Evolutionary conservation across 1,140 invertebrate species (phyloP).

Genomic region (Drosophila pachea): DNA sequence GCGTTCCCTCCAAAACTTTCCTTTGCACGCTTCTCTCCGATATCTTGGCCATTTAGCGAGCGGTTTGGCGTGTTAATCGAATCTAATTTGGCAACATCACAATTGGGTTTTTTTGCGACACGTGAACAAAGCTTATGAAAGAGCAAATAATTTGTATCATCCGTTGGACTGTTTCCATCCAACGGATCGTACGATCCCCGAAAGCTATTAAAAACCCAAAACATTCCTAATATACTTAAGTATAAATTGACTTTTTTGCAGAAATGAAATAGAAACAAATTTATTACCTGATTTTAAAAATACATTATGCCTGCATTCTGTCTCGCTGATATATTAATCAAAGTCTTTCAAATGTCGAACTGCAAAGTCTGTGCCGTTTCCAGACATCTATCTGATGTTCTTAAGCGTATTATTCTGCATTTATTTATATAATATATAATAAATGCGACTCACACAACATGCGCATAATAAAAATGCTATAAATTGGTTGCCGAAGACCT

Average conservation of each 20-base stretch:
- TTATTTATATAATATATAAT: slow-evolving; percentile 30
- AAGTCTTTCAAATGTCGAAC: slow-evolving; percentile 18
- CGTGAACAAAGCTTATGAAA: slow-evolving; percentile 8
- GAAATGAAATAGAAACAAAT: slow-evolving; percentile 20
- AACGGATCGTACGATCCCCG: slow-evolving; percentile 24
- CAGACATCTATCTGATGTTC: slow-evolving; percentile 8
- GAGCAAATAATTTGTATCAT: slow-evolving; percentile 5
- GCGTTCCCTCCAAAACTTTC: not conserved
- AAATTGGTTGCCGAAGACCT: slow-evolving; percentile 48
- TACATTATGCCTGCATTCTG: slow-evolving; percentile 23
- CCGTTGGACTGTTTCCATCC: not conserved
- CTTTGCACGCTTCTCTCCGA: slow-evolving; percentile 37
- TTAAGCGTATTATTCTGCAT: slow-evolving; percentile 2
- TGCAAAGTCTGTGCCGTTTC: slow-evolving; percentile 9
- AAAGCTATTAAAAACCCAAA: slow-evolving; percentile 27
- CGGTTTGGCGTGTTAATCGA: slow-evolving; percentile 50
- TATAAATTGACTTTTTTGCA: slow-evolving; percentile 4
- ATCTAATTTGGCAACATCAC: slow-evolving; percentile 41
- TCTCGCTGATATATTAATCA: slow-evolving; percentile 34
- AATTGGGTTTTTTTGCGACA: slow-evolving; percentile 17
- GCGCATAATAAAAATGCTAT: slow-evolving; percentile 56
- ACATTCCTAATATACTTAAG: slow-evolving; percentile 24
- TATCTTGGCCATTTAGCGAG: slow-evolving; percentile 28
- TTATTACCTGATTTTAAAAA: slow-evolving; percentile 40
- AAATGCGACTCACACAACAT: slow-evolving; percentile 55